phyloP scores from a whole-genome alignment of 2,888 invertebrate genomes.

The Slavum lentiscoides region DNA sequence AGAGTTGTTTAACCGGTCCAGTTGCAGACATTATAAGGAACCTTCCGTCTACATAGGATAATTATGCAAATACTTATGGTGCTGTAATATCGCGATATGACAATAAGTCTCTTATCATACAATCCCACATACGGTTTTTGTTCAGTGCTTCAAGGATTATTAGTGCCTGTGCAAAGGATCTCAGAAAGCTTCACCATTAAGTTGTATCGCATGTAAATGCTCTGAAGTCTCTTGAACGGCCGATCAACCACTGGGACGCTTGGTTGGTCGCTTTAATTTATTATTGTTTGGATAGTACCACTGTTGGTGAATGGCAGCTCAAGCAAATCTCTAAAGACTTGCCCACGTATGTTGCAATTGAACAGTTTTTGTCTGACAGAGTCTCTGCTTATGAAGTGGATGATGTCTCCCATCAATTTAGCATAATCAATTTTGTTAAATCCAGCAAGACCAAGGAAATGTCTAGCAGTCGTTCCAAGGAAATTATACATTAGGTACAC shows the following conservation, averaged over 20 bases:
- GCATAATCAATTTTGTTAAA: neutral
- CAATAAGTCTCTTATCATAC: neutral
- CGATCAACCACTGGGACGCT: neutral
- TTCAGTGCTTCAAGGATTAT: neutral
- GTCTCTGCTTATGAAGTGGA: constrained; percentile 1
- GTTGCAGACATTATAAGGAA: no score
- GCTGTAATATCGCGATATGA: neutral
- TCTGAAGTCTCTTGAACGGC: neutral
- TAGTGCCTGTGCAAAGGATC: neutral
- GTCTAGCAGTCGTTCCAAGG: neutral
- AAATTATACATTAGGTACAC: no score
- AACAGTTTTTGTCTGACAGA: neutral
- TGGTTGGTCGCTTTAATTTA: neutral
- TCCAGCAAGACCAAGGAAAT: neutral
- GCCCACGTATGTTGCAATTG: neutral
- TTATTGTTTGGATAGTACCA: neutral
- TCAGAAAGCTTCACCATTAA: neutral
- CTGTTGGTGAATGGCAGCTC: neutral
- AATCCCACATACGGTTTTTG: neutral
- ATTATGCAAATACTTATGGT: neutral
- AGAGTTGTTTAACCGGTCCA: no score
- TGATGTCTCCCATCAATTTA: neutral
- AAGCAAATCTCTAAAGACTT: neutral
- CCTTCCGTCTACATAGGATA: neutral
- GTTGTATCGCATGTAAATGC: neutral